A percentile compares a stretch with the other conserved stretches of the same genome.
Evolutionary conservation across 2,888 invertebrate species (phyloP).

Genomic region (Dasysyrphus albostriatus): DNA sequence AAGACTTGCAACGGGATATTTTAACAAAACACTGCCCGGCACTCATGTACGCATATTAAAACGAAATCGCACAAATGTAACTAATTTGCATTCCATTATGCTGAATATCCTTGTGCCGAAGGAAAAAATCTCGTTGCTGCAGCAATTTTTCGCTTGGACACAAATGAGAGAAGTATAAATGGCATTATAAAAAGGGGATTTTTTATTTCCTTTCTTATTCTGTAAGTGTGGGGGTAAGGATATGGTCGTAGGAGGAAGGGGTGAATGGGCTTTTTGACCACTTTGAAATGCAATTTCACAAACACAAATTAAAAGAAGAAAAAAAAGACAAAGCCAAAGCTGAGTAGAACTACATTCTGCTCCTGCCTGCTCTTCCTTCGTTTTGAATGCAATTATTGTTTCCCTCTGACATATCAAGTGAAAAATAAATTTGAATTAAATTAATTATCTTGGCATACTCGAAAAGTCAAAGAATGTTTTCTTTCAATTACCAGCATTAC

Average conservation of each 20-base stretch:
- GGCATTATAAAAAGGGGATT: conserved; percentile 20
- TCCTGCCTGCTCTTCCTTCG: not conserved
- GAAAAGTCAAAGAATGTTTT: conserved; percentile 71
- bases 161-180: conserved; percentile 55
- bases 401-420: conserved; percentile 57
- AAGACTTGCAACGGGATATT: conserved; percentile 41
- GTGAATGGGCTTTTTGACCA: conserved; percentile 26
- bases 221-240: not conserved
- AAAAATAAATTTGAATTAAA: conserved; percentile 73
- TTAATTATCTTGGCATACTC: conserved; percentile 66
- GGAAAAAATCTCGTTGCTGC: conserved; percentile 14
- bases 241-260: not conserved
- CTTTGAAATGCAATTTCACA: conserved; percentile 38
- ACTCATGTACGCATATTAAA: conserved; percentile 70
- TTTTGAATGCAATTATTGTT: conserved; percentile 45
- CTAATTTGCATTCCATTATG: conserved; percentile 74
- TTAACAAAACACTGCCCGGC: conserved; percentile 23
- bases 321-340: conserved; percentile 21
- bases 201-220: not conserved
- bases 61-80: conserved; percentile 69
- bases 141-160: conserved; percentile 13
- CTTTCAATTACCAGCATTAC: conserved; percentile 67
- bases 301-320: not conserved
- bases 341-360: not conserved
- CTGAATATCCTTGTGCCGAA: conserved; percentile 40